Percentiles rank a stretch among this genome's conserved stretches.
Conservation (phyloP, 2,113 vertebrate species). For the Cyanoliseus patagonus region DNA sequence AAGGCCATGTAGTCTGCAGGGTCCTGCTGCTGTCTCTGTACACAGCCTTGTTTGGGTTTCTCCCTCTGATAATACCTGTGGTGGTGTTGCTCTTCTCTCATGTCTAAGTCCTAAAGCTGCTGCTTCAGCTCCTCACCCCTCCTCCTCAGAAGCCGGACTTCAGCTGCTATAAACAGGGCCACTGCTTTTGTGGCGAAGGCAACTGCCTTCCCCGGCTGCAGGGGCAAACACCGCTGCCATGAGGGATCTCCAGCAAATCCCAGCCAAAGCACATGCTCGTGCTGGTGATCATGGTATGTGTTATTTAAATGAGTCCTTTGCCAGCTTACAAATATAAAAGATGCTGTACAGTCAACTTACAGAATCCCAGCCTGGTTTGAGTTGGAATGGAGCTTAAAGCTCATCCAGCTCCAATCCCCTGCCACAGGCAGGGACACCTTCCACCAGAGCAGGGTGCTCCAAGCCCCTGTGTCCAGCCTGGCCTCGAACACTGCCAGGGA, state of each 20-base stretch:
- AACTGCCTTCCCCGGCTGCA: neutral
- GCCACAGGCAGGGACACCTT: neutral
- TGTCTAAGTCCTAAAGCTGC: neutral
- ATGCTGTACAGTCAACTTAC: neutral
- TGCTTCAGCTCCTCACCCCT: neutral
- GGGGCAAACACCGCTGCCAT: neutral
- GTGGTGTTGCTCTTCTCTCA: accelerated
- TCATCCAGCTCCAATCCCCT: neutral
- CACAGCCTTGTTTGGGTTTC: neutral
- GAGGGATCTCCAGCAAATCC: neutral
- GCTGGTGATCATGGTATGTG: neutral
- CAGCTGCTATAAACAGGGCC: neutral
- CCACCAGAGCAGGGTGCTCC: neutral
- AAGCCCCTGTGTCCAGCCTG: neutral
- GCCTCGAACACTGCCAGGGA: neutral
- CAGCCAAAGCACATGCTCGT: neutral
- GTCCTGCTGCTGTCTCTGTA: neutral
- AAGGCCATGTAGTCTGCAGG: neutral
- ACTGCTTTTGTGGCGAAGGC: neutral
- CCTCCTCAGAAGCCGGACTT: neutral
- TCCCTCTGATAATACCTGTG: neutral
- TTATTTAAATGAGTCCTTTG: neutral
- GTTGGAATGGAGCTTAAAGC: neutral
- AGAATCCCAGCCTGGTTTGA: neutral
- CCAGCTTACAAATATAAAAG: neutral